Base-by-base conservation (phyloP, 2,888 invertebrate species). In the Stenolophus ochropezus region DNA sequence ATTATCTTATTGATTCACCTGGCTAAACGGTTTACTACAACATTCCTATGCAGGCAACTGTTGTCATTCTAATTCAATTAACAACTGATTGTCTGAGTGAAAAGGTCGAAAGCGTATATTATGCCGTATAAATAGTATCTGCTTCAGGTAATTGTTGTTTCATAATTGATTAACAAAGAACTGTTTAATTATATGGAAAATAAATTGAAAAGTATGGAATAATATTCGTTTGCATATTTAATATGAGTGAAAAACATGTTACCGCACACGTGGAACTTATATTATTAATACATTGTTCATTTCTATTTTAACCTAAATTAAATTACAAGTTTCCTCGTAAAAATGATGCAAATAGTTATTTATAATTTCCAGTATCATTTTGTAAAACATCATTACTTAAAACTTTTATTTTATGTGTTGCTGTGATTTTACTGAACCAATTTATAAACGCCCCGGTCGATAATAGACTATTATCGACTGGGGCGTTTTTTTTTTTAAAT, bases 21-120 rank as follows among this genome's bases (percentile, higher is more conserved):
- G 11, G 51, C 61, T 25, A 61, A 61, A 21, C 25, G 61, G 1
- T 25, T 61, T 61, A 61, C 61, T 61, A 11, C 23, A 61, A 61
- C 14, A 0, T 25, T n/a, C 61, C 23, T 25, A 23, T 23, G 23
- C 56, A 18, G 11, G 6, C 8, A 56, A 14, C n/a, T 14, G 25
- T 51, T 14, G 51, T 51, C 16, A 51, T 14, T 14, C 5, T 51
- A 51, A 16, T 51, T 16, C 11, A 16, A 51, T 51, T 14, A n/a
- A 51, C 16, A 51, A 16, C 18, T 51, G 18, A 51, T 16, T 16
- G n/a, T 4, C 14, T 51, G 18, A 51, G 51, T 51, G 51, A 51
- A 16, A 51, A 16, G 51, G 51, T 51, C 4, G 18, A 51, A 16
- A 51, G 18, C 16, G 33, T 42, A 8, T 42, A 42, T 8, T 42